Percentiles rank a stretch among this genome's conserved stretches.
These are phyloP conservation scores for cattle (Bos taurus) DNA, from an alignment of 2,113 vertebrate genomes.

Conservation along the genomic window ARS-UCD2.0 NC_037338.1:26185501-26186000, in stretches of 20 bases:
- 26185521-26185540: neutral
- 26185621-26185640: constrained; percentile 54
- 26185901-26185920: constrained; percentile 86
- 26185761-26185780: constrained; percentile 80
- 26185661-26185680: constrained; percentile 81
- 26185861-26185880: constrained; percentile 88
- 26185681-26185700: constrained; percentile 81
- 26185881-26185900: constrained; percentile 89
- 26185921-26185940: constrained; percentile 88
- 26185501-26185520: neutral
- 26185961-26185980: constrained; percentile 90
- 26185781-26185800: constrained; percentile 89
- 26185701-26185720: constrained; percentile 82
- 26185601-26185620: constrained; percentile 49
- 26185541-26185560: neutral
- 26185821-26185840: constrained; percentile 88
- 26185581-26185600: constrained; percentile 51
- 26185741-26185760: constrained; percentile 84
- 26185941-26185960: constrained; percentile 88
- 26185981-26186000: constrained; percentile 86
- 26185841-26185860: constrained; percentile 90
- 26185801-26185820: constrained; percentile 87
- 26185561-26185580: constrained; percentile 33
- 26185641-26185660: constrained; percentile 77
- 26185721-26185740: constrained; percentile 87